A percentile compares a stretch with the other conserved stretches of the same genome.
phyloP scores from a whole-genome alignment of 2,113 vertebrate genomes.

The Nycticryphes semicollaris region DNA sequence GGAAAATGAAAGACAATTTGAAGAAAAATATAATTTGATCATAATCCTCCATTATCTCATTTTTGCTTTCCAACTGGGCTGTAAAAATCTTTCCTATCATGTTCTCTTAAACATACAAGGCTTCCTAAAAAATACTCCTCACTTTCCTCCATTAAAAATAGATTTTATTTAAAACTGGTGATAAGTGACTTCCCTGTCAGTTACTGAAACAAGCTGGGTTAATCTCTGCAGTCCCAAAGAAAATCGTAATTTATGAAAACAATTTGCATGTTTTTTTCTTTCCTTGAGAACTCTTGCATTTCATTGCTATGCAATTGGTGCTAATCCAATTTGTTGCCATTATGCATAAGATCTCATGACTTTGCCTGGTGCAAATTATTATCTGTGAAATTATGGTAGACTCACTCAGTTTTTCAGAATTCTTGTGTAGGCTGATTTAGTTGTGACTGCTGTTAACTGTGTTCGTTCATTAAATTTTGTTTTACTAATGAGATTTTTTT shows the following conservation, averaged over 20 bases:
- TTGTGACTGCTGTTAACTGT: background rate
- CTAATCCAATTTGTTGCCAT: conserved; percentile 20
- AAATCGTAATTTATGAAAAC: background rate
- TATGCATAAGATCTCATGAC: background rate
- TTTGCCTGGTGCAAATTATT: background rate
- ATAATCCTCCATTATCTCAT: background rate
- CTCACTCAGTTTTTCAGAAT: background rate
- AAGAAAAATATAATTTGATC: background rate
- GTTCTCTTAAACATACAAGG: background rate
- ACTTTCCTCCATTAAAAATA: background rate
- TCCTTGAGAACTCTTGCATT: background rate
- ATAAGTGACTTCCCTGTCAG: background rate
- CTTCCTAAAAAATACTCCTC: background rate
- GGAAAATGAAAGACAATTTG: background rate
- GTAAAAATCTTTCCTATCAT: background rate
- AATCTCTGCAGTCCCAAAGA: background rate
- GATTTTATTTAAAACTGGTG: background rate
- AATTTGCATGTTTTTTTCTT: background rate
- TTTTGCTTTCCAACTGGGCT: background rate
- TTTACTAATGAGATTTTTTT: background rate
- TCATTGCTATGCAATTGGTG: background rate
- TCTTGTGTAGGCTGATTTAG: background rate
- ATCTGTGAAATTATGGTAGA: background rate
- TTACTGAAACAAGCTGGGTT: background rate
- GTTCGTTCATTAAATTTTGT: background rate